Percentiles rank a stretch among this genome's conserved stretches.
phyloP scores from a whole-genome alignment of 2,113 vertebrate species.

The Crotalus horridus region DNA sequence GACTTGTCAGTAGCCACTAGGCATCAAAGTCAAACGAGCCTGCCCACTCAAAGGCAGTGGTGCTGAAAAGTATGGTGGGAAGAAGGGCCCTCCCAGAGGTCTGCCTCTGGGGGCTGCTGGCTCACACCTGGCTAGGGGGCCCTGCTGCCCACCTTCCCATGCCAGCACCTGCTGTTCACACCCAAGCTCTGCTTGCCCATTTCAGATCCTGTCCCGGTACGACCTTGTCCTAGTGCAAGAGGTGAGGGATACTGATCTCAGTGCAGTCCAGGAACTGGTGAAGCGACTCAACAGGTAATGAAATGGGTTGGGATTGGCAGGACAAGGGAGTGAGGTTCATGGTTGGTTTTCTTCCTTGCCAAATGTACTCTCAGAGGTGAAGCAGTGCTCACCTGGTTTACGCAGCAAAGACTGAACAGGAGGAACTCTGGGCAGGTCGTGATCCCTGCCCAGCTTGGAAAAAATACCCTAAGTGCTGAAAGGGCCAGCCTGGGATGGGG shows the following conservation, averaged over 20 bases:
- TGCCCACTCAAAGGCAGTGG: not conserved
- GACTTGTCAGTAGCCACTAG: not conserved
- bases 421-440: not conserved
- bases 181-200: not conserved
- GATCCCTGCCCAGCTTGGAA: not conserved
- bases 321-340: accelerated
- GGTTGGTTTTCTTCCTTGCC: not conserved
- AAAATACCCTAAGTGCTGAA: not conserved
- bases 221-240: constrained; percentile 84
- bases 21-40: not conserved
- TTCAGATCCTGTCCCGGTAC: constrained; percentile 76
- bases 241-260: constrained; percentile 79
- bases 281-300: constrained; percentile 49
- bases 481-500: not conserved
- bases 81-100: not conserved
- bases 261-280: constrained; percentile 76
- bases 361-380: not conserved
- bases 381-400: not conserved
- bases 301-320: not conserved
- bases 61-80: not conserved
- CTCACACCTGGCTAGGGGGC: not conserved
- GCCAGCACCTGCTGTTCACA: not conserved
- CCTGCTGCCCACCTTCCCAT: not conserved
- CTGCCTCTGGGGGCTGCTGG: not conserved
- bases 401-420: not conserved